phyloP scores from a whole-genome alignment of 2,888 invertebrate species.

The Notocelia uddmanniana region DNA sequence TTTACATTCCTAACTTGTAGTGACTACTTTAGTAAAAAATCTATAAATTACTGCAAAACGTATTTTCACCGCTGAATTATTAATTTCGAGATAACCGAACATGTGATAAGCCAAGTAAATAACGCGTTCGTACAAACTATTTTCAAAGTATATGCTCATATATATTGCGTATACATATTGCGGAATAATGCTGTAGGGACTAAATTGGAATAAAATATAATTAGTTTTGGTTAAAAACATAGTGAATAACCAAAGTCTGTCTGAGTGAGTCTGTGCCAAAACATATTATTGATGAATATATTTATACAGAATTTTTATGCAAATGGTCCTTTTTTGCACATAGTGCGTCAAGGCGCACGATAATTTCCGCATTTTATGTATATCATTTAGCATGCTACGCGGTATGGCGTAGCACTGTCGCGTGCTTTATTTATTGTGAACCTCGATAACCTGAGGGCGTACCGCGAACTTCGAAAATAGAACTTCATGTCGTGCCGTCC shows the following conservation, averaged over 20 bases:
- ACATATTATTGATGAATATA: background rate
- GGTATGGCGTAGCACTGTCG: background rate
- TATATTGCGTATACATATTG: too few species aligned
- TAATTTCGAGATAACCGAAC: constrained; percentile 14
- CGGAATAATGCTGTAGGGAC: too few species aligned
- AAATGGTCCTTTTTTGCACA: background rate
- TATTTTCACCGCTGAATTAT: background rate
- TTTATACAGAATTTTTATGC: background rate
- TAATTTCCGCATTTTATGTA: background rate
- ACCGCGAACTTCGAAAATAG: too few species aligned
- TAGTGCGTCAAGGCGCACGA: background rate
- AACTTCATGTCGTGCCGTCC: too few species aligned
- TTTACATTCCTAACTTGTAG: too few species aligned
- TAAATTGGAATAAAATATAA: too few species aligned
- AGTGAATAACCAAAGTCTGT: too few species aligned
- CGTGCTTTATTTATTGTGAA: background rate
- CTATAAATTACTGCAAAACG: background rate
- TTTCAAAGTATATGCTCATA: background rate
- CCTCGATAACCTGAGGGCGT: background rate
- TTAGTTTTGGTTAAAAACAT: too few species aligned
- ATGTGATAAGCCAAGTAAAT: constrained; percentile 9
- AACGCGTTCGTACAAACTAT: constrained; percentile 15
- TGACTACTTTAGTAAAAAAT: background rate
- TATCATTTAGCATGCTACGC: background rate
- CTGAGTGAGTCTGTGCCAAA: too few species aligned